phyloP scores from a whole-genome alignment of 2,888 invertebrate genomes.

The Sphaerophoria rueppellii region DNA sequence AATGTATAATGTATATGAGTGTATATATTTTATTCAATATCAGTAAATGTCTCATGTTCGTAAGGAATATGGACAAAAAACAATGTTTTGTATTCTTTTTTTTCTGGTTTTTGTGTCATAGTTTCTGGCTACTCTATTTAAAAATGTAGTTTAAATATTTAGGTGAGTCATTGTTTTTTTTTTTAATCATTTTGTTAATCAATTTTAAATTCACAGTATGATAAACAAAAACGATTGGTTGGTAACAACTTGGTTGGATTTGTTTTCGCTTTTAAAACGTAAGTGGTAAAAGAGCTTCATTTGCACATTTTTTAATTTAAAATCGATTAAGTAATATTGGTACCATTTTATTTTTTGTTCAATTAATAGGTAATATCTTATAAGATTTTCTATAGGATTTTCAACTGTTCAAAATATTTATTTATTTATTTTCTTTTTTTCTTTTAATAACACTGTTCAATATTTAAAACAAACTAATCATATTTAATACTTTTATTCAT shows the following conservation, averaged over 20 bases:
- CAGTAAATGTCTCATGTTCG: constrained; percentile 54
- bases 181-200: constrained; percentile 31
- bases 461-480: constrained; percentile 55
- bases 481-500: neutral
- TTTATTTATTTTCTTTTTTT: constrained; percentile 11
- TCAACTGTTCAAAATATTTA: constrained; percentile 37
- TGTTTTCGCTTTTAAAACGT: constrained; percentile 53
- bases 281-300: constrained; percentile 6
- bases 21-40: constrained; percentile 70
- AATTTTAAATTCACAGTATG: neutral
- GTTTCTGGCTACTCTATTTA: constrained; percentile 7
- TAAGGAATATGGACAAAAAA: constrained; percentile 51
- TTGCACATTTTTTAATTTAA: constrained; percentile 56
- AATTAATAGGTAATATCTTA: constrained; percentile 21
- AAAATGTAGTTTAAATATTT: constrained; percentile 41
- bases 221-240: constrained; percentile 56
- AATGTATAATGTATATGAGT: constrained; percentile 73
- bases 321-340: constrained; percentile 61
- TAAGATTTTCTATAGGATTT: constrained; percentile 53
- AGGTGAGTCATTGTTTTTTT: constrained; percentile 61
- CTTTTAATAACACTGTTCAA: constrained; percentile 28
- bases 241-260: constrained; percentile 67
- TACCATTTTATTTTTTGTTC: constrained; percentile 57
- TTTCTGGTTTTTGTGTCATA: constrained; percentile 34
- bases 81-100: constrained; percentile 7